Base-by-base conservation (phyloP, 1,140 invertebrate species). In the Drosophila sturtevanti region DNA sequence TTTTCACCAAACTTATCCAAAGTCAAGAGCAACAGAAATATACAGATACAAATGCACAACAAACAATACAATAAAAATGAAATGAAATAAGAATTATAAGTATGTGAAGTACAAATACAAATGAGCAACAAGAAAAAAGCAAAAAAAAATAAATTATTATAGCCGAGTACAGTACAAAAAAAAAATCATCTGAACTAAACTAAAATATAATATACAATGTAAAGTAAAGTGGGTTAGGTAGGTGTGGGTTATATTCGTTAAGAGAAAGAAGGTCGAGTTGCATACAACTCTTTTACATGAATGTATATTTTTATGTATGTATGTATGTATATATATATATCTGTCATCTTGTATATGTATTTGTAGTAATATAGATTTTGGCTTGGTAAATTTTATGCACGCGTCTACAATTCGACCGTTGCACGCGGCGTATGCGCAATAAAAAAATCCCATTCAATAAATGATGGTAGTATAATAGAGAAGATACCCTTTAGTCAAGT, bases 1-100 rank as follows among this genome's bases (percentile, higher is more conserved):
- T 87, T 87, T 89, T 84, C 62, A 87, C 84, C 84, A 89, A 87
- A 84, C 84, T 87, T 89, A 87, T 87, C 84, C 84, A 87, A 89
- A 87, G 84, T 87, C 79, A 82, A 87, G 84, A 89, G 79, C 82
- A 87, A 11, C 31, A 55, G 69, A 58, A 65, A 59, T 58, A 41
- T 68, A 56, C 66, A 69, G 59, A 79, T 65, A 77, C 66, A 52
- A 48, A 68, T 24, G 41, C 18, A 62, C 35, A 56, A 14, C 63
- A 56, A 27, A 44, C 41, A 52, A 60, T 54, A 63, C 68, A 44
- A 44, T 6, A 66, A 66, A 56, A 77, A 48, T 79, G 68, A 69
- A 31, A 59, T 52, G 64, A 59, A 75, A 16, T 34, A 56, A 37
- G 37, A 58, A 18, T 14, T 37, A 70, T 48, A 34, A 66, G 34